A percentile compares a stretch with the other conserved stretches of the same genome.
Conservation (phyloP, 2,888 invertebrate species). For the Zelleria hepariella region DNA sequence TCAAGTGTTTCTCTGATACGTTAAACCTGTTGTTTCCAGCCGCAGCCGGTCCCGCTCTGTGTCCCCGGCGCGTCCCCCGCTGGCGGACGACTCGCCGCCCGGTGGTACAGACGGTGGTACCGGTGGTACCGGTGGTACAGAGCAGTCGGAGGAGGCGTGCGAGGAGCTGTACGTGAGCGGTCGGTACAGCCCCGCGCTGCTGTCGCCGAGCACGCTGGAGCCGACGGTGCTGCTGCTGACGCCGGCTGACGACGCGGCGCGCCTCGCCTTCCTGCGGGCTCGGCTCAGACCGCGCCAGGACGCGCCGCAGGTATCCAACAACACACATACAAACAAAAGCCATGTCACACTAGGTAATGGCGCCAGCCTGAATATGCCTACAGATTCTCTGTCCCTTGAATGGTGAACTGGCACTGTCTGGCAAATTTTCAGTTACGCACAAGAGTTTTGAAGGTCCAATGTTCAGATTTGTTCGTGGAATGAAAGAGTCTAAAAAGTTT, state of each 20-base stretch:
- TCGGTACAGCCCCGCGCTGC: conserved; percentile 85
- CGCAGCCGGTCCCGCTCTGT: neutral
- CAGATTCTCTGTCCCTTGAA: too few relatives aligned
- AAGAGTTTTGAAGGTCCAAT: too few relatives aligned
- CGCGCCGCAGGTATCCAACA: too few relatives aligned
- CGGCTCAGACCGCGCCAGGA: neutral
- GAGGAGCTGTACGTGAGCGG: conserved; percentile 78
- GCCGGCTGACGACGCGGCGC: conserved; percentile 81
- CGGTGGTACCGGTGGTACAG: conserved; percentile 15
- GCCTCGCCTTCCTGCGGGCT: conserved; percentile 80
- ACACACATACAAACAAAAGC: too few relatives aligned
- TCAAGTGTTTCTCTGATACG: too few relatives aligned
- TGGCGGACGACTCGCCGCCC: conserved; percentile 16
- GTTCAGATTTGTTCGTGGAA: too few relatives aligned
- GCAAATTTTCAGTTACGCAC: too few relatives aligned
- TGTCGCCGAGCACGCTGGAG: conserved; percentile 75
- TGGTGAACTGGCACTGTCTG: too few relatives aligned
- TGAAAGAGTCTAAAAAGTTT: too few relatives aligned
- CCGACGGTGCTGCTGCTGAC: conserved; percentile 82
- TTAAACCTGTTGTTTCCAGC: too few relatives aligned
- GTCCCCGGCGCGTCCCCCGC: neutral
- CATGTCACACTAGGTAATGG: too few relatives aligned
- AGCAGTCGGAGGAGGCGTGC: conserved; percentile 21
- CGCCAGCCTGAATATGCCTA: too few relatives aligned
- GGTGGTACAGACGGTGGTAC: conserved; percentile 17